Percentiles rank a stretch among this genome's conserved stretches.
Evolutionary conservation across 35 echinoderm and acorn worm species (phyloP).

Genomic region (Amphiura filiformis): DNA sequence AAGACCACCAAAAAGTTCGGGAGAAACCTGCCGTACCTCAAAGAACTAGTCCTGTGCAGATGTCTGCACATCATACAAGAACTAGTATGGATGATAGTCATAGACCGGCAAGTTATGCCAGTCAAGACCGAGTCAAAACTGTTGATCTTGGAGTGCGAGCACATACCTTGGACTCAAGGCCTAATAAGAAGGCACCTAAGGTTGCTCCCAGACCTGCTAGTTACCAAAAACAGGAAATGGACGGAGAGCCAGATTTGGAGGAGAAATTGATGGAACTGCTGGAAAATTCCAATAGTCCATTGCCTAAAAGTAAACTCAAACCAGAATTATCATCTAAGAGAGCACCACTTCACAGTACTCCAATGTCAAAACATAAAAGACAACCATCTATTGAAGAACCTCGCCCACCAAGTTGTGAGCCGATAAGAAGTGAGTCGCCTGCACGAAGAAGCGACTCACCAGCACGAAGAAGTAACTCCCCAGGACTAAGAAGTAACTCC

Average conservation of each 20-base stretch:
- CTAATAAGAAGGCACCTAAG: background rate
- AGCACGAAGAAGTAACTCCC: conserved; percentile 8
- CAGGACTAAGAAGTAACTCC: conserved; percentile 13
- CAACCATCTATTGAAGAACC: background rate
- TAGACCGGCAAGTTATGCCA: conserved; percentile 14
- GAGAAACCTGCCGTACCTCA: conserved; percentile 24
- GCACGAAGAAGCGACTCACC: background rate
- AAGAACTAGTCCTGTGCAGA: background rate
- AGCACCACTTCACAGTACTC: background rate
- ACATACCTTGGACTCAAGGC: conserved; percentile 20
- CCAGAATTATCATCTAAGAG: background rate
- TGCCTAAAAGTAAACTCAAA: background rate
- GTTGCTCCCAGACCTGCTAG: conserved; percentile 19
- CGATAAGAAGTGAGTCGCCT: background rate
- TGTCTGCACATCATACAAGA: background rate
- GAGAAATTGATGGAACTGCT: conserved; percentile 51
- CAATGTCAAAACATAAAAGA: background rate
- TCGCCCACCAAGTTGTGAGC: background rate
- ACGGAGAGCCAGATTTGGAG: conserved; percentile 37
- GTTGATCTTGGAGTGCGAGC: conserved; percentile 13
- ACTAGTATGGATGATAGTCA: background rate
- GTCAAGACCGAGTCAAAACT: conserved; percentile 15
- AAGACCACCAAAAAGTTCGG: background rate
- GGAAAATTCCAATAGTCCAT: background rate
- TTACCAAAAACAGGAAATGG: conserved; percentile 46